Conservation (phyloP, 2,113 vertebrate species). For the Pardalotus punctatus region DNA sequence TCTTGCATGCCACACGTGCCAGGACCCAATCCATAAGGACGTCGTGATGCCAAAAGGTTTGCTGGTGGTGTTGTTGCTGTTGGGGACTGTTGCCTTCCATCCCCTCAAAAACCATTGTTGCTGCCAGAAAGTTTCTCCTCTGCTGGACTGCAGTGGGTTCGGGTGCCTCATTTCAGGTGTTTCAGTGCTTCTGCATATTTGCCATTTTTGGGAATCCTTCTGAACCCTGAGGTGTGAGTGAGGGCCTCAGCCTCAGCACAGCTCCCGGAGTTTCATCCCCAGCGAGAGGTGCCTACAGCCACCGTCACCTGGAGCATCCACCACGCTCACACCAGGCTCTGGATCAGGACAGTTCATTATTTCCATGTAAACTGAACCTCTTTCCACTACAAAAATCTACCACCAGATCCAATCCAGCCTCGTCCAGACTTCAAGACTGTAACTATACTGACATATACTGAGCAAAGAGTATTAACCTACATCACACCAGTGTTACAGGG, state of each 20-base stretch:
- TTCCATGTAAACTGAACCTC: fast-evolving
- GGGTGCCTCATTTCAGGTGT: not conserved
- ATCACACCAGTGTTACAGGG: not conserved
- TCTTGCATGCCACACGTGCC: fast-evolving
- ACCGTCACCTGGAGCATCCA: not conserved
- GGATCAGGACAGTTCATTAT: not conserved
- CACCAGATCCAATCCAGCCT: not conserved
- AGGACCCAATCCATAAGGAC: not conserved
- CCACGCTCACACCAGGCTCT: fast-evolving
- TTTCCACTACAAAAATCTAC: not conserved
- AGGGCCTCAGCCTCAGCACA: not conserved
- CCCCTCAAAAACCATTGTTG: fast-evolving
- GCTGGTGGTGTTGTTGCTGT: not conserved
- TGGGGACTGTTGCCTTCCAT: not conserved
- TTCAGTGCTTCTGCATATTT: not conserved
- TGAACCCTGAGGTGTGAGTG: fast-evolving
- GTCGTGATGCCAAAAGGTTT: not conserved
- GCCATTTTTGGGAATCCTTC: not conserved
- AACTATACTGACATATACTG: too few relatives aligned
- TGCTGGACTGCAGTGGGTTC: not conserved
- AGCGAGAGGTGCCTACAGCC: not conserved
- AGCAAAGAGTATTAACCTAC: not conserved
- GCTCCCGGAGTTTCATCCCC: not conserved
- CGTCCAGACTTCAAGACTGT: not conserved
- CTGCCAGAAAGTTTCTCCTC: not conserved